Evolutionary conservation across 1,140 invertebrate genomes (phyloP).

Genomic region (Copidosoma floridanum): DNA sequence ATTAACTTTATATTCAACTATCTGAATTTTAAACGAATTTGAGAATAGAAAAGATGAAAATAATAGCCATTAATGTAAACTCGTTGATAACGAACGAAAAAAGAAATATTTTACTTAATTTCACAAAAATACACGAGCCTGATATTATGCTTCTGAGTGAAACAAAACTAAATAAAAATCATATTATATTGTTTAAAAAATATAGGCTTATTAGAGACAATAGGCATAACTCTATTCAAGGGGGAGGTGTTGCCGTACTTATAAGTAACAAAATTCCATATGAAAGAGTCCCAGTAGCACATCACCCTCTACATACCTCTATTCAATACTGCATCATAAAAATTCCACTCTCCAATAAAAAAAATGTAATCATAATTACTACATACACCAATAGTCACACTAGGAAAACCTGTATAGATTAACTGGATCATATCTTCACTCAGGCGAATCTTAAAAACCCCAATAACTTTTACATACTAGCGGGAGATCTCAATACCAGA

Average conservation of each 20-base stretch:
- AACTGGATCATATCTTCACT: background rate
- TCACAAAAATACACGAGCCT: background rate
- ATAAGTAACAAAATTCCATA: background rate
- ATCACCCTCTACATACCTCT: background rate
- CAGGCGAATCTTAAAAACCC: background rate
- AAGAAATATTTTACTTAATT: background rate
- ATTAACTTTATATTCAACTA: too few species aligned
- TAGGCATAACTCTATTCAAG: background rate
- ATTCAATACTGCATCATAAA: background rate
- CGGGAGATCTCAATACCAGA: background rate
- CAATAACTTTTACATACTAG: background rate
- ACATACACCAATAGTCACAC: background rate
- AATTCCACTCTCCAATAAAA: background rate
- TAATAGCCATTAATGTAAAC: conserved; percentile 3
- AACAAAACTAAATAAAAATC: conserved; percentile 5
- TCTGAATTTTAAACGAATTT: background rate
- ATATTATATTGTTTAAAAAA: background rate
- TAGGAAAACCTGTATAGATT: background rate
- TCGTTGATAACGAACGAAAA: background rate
- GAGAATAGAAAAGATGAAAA: background rate
- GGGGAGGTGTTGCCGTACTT: background rate
- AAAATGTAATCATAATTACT: background rate
- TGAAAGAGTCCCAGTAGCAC: background rate
- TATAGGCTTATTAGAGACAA: background rate
- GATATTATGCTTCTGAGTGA: background rate